These are phyloP conservation scores for Subacronicta megacephala DNA, from an alignment of 2,888 invertebrate species.

Conservation along the genomic window DNA sequence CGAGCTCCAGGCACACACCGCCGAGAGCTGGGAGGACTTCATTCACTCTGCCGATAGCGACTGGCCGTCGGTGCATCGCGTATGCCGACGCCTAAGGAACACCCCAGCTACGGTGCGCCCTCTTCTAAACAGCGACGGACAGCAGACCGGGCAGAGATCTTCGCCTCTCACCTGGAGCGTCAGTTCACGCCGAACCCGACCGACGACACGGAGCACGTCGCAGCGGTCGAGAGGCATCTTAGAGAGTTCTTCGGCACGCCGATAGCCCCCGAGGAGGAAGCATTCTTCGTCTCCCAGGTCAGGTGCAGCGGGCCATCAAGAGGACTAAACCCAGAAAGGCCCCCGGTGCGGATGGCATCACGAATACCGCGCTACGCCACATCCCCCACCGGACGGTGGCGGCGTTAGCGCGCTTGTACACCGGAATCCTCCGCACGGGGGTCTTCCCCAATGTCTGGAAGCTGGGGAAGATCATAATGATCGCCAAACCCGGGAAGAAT, in stretches of 20 bases:
- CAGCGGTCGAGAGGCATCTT: conserved; percentile 11
- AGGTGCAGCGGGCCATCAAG: background rate
- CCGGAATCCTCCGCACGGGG: conserved; percentile 19
- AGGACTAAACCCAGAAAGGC: background rate
- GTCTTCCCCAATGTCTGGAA: conserved; percentile 42
- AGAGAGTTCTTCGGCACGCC: conserved; percentile 8
- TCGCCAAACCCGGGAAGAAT: conserved; percentile 53
- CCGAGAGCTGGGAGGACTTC: background rate
- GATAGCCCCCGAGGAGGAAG: conserved; percentile 7
- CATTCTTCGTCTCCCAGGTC: conserved; percentile 3
- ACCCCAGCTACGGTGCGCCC: conserved; percentile 5
- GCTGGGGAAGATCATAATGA: conserved; percentile 29
- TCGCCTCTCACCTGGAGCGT: conserved; percentile 1
- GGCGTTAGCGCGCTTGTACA: conserved; percentile 16
- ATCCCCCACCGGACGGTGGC: background rate
- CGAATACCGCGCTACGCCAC: background rate
- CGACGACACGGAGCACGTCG: background rate
- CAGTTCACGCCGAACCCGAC: conserved; percentile 8
- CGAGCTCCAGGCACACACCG: background rate
- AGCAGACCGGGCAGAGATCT: too few species aligned
- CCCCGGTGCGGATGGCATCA: background rate
- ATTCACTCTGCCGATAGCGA: background rate
- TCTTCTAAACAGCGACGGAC: background rate
- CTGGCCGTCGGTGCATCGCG: conserved; percentile 5
- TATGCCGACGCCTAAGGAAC: background rate